phyloP scores from a whole-genome alignment of 2,113 vertebrate genomes.

The Prinia subflava region DNA sequence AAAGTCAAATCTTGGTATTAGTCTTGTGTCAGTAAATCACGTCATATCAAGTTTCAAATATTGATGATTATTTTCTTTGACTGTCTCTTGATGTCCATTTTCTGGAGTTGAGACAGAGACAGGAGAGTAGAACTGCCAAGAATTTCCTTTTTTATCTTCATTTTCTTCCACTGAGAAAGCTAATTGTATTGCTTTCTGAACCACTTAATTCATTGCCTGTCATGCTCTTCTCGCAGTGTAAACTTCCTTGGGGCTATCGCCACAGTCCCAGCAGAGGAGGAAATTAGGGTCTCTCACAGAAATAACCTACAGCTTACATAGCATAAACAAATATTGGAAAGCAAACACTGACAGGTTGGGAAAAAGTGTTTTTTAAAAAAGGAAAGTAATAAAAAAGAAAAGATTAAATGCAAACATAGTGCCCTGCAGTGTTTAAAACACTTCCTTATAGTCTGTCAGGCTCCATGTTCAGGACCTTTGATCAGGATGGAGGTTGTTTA shows the following conservation, averaged over 20 bases:
- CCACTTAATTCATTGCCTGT: conserved; percentile 54
- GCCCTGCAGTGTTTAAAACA: conserved; percentile 55
- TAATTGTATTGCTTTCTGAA: conserved; percentile 46
- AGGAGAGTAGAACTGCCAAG: not conserved
- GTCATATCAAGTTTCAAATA: not conserved
- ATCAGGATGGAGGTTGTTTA: conserved; percentile 57
- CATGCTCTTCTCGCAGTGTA: conserved; percentile 34
- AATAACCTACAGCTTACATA: conserved; percentile 53
- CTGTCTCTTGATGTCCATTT: not conserved
- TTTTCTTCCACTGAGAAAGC: conserved; percentile 18
- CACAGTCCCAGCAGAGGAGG: conserved; percentile 41
- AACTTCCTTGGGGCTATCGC: conserved; percentile 53
- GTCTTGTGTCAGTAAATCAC: not conserved
- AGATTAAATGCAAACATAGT: conserved; percentile 51
- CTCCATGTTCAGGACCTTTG: conserved; percentile 56
- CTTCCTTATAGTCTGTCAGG: conserved; percentile 54
- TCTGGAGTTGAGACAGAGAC: not conserved
- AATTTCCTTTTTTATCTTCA: not conserved
- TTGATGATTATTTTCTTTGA: conserved; percentile 14
- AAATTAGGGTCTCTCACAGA: conserved; percentile 56
- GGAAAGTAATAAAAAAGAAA: conserved; percentile 46
- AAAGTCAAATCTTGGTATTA: not conserved
- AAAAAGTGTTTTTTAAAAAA: not conserved
- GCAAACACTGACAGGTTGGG: conserved; percentile 51
- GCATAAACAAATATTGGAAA: conserved; percentile 58